Evolutionary conservation across 2,888 invertebrate genomes (phyloP).

Genomic region (Mythimna ferrago): DNA sequence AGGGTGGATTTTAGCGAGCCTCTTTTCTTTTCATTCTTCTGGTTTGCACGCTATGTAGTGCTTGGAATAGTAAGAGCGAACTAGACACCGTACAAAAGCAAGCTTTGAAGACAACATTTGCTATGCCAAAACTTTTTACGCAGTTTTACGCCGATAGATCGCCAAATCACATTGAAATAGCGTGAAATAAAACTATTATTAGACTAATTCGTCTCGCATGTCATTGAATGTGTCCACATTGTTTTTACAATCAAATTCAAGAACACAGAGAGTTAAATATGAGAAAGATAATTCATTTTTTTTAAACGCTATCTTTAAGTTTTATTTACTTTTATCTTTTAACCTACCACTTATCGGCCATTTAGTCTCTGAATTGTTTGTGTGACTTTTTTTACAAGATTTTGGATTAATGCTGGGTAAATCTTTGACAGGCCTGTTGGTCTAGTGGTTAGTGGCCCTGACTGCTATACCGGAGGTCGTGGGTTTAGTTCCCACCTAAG

Average conservation of each 20-base stretch:
- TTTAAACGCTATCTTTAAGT: constrained; percentile 40
- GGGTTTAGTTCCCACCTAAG: too few relatives aligned
- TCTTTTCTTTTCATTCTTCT: background rate
- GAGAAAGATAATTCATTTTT: constrained; percentile 64
- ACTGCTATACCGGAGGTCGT: too few relatives aligned
- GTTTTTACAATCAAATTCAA: constrained; percentile 75
- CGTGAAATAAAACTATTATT: constrained; percentile 38
- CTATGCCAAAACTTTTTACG: background rate
- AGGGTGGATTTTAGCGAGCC: too few relatives aligned
- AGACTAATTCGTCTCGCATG: constrained; percentile 57
- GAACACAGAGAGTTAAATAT: constrained; percentile 59
- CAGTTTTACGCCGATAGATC: background rate
- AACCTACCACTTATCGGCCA: constrained; percentile 62
- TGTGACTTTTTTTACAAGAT: constrained; percentile 14
- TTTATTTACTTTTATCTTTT: constrained; percentile 64
- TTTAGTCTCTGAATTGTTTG: constrained; percentile 29
- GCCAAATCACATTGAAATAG: constrained; percentile 12
- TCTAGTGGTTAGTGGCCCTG: too few relatives aligned
- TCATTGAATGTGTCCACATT: constrained; percentile 76
- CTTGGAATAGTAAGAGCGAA: too few relatives aligned
- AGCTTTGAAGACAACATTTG: background rate
- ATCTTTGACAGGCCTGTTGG: background rate
- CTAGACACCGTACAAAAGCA: too few relatives aligned
- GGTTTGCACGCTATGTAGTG: background rate
- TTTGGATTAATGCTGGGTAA: constrained; percentile 27